Evolutionary conservation across 2,797 vertebrate species (phyloP), one percentile per base, ranked within the genome.

Genomic region (Manis javanica): DNA sequence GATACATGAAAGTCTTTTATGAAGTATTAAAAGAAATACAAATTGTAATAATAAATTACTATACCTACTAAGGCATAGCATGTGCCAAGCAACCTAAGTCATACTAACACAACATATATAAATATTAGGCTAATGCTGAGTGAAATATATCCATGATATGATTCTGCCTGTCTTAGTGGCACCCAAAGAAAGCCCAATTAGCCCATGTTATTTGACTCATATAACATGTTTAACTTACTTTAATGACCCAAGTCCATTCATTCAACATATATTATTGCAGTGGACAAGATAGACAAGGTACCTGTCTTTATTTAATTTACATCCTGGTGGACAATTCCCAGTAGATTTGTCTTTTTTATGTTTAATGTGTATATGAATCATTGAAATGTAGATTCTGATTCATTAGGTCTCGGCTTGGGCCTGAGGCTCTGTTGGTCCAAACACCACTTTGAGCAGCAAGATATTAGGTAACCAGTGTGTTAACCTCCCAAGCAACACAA

Each of bases 381-480:
- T 75, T 64, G 74, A 87, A 93, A 77, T 57, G 21, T 16, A 69
- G n/a, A 77, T 34, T 91, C 55, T 90, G 82, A 93, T 53, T 77
- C 53, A 29, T 24, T 37, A 46, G 16, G 49, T 53, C 21, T 84
- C 21, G 23, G 21, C 1, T 34, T 77, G n/a, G 46, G 19, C n/a
- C 39, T 74, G 74, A 51, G 53, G n/a, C 26, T 59, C 55, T 63
- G 46, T 31, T 90, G 53, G 24, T 51, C 34, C 11, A n/a, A n/a
- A 68, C 9, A 19, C 37, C 46, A 95, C 55, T 79, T 55, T 16
- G 31, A 39, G 14, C 37, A 72, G 15, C 37, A 59, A 75, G 78
- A 16, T 82, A n/a, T 37, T 63, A 91, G 61, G 42, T 61, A 91
- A 68, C 21, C 21, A 64, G 53, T 63, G 12, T 46, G 53, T 37